Conservation (phyloP, 2,113 vertebrate species). For the Recurvirostra avosetta region DNA sequence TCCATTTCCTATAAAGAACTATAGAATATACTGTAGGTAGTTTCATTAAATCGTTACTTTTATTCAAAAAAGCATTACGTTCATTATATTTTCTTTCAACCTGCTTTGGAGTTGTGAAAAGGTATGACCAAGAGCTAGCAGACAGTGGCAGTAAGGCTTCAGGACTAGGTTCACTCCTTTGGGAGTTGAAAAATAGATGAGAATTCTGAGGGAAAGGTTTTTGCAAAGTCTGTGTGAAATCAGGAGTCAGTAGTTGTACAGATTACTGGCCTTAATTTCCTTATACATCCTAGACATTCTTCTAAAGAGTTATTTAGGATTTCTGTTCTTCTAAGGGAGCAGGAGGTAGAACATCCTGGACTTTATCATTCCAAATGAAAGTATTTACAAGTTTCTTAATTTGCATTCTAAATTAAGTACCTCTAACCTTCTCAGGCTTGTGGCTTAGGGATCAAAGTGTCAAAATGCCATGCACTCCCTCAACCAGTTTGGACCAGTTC, state of each 20-base stretch:
- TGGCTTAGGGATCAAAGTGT: neutral
- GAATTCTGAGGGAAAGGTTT: neutral
- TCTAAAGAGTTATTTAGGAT: neutral
- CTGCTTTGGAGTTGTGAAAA: neutral
- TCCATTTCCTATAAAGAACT: neutral
- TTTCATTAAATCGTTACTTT: neutral
- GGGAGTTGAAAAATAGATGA: neutral
- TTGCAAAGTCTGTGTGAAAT: neutral
- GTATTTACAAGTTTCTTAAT: neutral
- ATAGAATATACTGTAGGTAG: neutral
- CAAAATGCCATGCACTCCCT: neutral
- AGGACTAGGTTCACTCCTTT: neutral
- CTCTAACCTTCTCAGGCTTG: neutral
- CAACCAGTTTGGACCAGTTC: neutral
- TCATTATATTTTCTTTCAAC: neutral
- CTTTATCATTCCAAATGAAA: neutral
- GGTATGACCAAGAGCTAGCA: neutral
- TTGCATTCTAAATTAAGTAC: neutral
- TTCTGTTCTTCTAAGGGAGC: neutral
- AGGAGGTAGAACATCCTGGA: neutral
- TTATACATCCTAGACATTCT: neutral
- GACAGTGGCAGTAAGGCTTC: neutral
- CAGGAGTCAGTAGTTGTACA: neutral
- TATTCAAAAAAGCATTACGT: neutral
- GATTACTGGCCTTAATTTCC: neutral